Conservation (phyloP, 2,888 invertebrate genomes). For the Tinea semifulvella region DNA sequence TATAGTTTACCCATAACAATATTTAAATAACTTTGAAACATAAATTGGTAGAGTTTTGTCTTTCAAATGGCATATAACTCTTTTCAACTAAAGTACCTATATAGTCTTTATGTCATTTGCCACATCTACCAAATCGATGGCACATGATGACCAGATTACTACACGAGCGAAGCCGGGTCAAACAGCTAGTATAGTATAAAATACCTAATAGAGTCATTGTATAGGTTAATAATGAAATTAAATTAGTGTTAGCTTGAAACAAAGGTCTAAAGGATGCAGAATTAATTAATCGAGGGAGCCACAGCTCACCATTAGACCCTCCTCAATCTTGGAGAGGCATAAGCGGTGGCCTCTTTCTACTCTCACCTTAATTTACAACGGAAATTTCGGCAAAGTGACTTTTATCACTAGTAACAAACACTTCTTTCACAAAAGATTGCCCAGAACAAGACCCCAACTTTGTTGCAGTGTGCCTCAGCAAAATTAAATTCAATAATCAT, state of each 20-base stretch:
- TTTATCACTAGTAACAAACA: constrained; percentile 31
- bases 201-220: neutral
- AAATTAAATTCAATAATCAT: too few species aligned
- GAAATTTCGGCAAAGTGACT: constrained; percentile 33
- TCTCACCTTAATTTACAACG: constrained; percentile 32
- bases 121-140: too few species aligned
- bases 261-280: constrained; percentile 25
- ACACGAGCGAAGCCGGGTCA: too few species aligned
- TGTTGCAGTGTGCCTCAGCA: too few species aligned
- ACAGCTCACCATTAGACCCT: constrained; percentile 35
- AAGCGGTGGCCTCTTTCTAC: constrained; percentile 14
- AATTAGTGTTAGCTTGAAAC: constrained; percentile 19
- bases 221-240: constrained; percentile 23
- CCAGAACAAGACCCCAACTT: too few species aligned
- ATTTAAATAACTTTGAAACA: too few species aligned
- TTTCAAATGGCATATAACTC: too few species aligned
- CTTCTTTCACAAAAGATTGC: constrained; percentile 19
- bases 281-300: constrained; percentile 35
- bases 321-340: constrained; percentile 31
- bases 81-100: too few species aligned
- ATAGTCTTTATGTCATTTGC: too few species aligned
- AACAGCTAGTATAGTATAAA: neutral
- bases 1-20: too few species aligned
- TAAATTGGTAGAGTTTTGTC: too few species aligned
- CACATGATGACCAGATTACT: too few species aligned